Conservation (phyloP, 2,797 vertebrate genomes). For the Otus scops region DNA sequence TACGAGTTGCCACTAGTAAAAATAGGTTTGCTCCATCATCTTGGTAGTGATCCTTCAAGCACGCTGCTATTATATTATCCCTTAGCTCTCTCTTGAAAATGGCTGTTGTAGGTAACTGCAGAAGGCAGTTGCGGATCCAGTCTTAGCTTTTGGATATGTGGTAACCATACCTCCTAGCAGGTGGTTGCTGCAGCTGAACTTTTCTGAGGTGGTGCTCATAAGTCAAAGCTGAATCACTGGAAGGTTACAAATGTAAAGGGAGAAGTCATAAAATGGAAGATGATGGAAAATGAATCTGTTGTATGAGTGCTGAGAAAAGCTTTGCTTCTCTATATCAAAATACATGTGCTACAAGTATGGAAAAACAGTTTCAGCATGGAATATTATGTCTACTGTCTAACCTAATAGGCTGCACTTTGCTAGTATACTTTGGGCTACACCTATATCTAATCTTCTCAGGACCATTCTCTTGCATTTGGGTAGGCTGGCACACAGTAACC, state of each 20-base stretch:
- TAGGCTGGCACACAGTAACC: not conserved
- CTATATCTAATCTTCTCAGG: not conserved
- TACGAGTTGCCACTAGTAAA: not conserved
- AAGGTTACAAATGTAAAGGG: not conserved
- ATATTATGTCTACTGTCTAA: not conserved
- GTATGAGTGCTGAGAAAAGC: not conserved
- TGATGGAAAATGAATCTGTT: not conserved
- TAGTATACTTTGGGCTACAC: not conserved
- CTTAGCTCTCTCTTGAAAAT: not conserved
- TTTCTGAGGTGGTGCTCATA: not conserved
- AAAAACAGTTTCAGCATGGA: not conserved
- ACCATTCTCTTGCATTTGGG: not conserved
- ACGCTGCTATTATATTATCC: not conserved
- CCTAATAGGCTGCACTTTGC: not conserved
- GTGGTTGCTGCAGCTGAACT: not conserved
- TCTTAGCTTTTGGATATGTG: not conserved
- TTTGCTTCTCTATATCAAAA: not conserved
- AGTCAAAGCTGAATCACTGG: not conserved
- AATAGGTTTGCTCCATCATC: not conserved
- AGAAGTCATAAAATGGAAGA: not conserved
- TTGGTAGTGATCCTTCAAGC: not conserved
- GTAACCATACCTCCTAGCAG: not conserved
- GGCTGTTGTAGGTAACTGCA: not conserved
- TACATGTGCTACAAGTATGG: not conserved
- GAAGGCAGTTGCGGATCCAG: not conserved